Evolutionary conservation across 2,113 vertebrate species (phyloP), one percentile per base, ranked within the genome.

Genomic region (Pterophyllum scalare): DNA sequence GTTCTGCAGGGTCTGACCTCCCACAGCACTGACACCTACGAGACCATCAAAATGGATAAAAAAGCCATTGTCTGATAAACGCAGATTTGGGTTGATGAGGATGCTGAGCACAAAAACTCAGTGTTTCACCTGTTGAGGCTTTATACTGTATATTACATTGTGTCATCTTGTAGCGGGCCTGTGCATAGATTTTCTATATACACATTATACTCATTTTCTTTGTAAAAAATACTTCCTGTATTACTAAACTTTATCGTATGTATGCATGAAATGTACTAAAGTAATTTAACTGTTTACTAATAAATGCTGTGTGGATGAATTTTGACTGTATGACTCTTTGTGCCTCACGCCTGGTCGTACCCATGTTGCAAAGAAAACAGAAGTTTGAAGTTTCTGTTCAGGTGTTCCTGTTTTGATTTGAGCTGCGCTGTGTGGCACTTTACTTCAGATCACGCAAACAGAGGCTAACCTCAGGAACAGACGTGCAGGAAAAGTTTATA

Each of bases 21-120:
- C 6, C 75, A n/a, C 0, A 86, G 17, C 4, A 9, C 8, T 4
- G 95, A 95, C 33, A 89, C 87, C 67, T 96, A 96, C 3, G 94
- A 96, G 74, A 95, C 92, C 38, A 92, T 95, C 79, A 62, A 15
- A 10, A 33, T 57, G 20, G 79, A 93, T 5, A 95, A 95, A 31
- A 85, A 88, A 59, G 13, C 80, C 0, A 60, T 86, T 0, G 43
- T 65, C 9, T 93, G 74, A 93, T 12, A 1, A 20, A 11, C 6
- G 52, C 13, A 38, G n/a, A 15, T 11, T 8, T 1, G 61, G 13
- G 46, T 54, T 24, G 75, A 64, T 35, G 33, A 62, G 19, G 65
- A 81, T 2, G 40, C 38, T 22, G 77, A 49, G 61, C 49, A 14
- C 43, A 58, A 14, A 74, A 77, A 57, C 54, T 13, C 43, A 72